Evolutionary conservation across 2,113 vertebrate species (phyloP).

Genomic region (Varanus salvator): DNA sequence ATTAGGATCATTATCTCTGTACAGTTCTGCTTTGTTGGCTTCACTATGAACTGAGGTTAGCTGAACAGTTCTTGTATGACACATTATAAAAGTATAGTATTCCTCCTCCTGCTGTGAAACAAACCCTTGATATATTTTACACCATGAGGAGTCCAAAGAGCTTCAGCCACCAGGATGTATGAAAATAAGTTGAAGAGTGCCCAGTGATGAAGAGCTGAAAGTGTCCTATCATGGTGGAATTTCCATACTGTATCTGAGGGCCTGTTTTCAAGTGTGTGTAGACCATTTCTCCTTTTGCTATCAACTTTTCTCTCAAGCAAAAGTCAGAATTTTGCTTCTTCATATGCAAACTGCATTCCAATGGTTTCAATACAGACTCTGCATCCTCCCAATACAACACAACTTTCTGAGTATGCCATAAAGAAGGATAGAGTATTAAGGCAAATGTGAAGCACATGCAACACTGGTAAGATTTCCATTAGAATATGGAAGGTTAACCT

Average conservation of each 20-base stretch:
- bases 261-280: background rate
- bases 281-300: background rate
- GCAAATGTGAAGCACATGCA: background rate
- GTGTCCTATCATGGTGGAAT: background rate
- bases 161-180: background rate
- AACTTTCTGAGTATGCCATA: background rate
- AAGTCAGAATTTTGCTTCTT: background rate
- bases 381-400: background rate
- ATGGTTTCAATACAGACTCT: background rate
- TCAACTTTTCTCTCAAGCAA: background rate
- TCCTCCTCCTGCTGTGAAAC: background rate
- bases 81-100: background rate
- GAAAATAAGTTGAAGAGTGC: background rate
- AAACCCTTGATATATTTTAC: background rate
- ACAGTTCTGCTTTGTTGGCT: slow-evolving; percentile 33
- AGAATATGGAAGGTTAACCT: background rate
- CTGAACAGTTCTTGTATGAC: background rate
- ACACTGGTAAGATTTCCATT: background rate
- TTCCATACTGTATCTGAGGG: background rate
- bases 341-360: background rate
- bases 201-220: background rate
- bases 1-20: slow-evolving; percentile 27
- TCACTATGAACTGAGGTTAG: slow-evolving; percentile 40
- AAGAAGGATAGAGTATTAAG: background rate
- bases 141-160: background rate